Conservation (phyloP, 2,113 vertebrate genomes). For the Cyprinodon tularosa region DNA sequence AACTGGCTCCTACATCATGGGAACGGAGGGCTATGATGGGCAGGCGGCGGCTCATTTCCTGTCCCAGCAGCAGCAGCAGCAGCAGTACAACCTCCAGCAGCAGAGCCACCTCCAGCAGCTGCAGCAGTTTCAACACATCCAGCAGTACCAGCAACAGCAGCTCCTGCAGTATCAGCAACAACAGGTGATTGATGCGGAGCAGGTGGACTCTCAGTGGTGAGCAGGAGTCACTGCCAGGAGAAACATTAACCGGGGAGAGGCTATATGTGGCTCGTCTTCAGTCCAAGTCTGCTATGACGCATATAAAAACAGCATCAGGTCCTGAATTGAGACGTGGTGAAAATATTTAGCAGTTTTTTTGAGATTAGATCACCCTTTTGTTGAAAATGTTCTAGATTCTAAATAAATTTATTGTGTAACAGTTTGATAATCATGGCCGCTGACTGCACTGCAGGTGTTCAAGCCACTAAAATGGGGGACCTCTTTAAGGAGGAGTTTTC, state of each 20-base stretch:
- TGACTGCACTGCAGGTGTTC: neutral
- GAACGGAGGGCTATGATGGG: conserved; percentile 74
- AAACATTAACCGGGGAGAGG: neutral
- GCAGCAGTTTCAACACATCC: conserved; percentile 83
- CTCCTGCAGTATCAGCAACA: conserved; percentile 84
- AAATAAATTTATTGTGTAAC: neutral
- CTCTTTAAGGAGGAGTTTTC: no score
- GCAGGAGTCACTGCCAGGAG: neutral
- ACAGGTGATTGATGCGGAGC: conserved; percentile 65
- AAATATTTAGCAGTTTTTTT: neutral
- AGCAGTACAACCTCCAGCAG: conserved; percentile 78
- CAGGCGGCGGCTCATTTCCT: conserved; percentile 73
- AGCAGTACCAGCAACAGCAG: conserved; percentile 85
- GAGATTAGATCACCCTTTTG: neutral
- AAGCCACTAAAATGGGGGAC: neutral
- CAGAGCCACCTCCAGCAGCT: conserved; percentile 81
- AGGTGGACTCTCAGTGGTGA: conserved; percentile 25
- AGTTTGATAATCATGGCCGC: neutral
- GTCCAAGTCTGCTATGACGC: conserved; percentile 8
- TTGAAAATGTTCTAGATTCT: neutral
- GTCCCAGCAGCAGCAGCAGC: conserved; percentile 77
- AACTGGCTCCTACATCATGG: conserved; percentile 85
- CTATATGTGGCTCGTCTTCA: conserved; percentile 10
- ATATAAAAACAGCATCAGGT: neutral
- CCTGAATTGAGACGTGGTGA: neutral